Evolutionary conservation across 1,140 invertebrate genomes (phyloP).

Genomic region (Cryptotermes secundus): DNA sequence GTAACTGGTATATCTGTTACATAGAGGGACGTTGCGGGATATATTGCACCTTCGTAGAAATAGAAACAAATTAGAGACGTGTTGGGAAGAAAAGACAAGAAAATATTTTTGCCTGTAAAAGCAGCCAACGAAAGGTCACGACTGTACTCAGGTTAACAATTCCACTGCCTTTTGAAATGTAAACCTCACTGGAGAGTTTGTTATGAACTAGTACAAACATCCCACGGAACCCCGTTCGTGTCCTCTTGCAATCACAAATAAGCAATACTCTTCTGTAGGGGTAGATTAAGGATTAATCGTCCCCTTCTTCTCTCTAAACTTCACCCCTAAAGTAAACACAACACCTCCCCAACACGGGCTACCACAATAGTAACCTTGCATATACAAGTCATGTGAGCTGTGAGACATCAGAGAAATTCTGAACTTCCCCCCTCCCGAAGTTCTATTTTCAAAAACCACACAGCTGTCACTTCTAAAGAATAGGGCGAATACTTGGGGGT

Average conservation of each 20-base stretch:
- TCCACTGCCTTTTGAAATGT: background rate
- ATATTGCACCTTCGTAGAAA: no score
- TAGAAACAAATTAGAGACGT: no score
- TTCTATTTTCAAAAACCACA: conserved; percentile 14
- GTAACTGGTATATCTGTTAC: no score
- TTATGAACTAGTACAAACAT: background rate
- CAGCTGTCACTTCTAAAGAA: conserved; percentile 15
- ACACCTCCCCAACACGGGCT: background rate
- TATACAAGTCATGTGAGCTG: background rate
- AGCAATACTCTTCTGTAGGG: background rate
- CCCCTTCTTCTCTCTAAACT: background rate
- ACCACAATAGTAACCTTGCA: background rate
- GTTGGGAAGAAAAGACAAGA: no score
- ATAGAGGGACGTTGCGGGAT: no score
- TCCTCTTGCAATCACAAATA: background rate
- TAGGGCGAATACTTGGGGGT: background rate
- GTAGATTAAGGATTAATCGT: conserved; percentile 14
- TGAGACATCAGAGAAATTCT: background rate
- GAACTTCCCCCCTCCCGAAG: background rate
- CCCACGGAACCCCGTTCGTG: background rate
- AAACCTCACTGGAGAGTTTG: background rate
- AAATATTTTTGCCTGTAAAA: no score
- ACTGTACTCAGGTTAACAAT: no score
- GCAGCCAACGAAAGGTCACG: no score
- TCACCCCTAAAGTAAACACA: conserved; percentile 8